Evolutionary conservation across 2,113 vertebrate species (phyloP).

Genomic region (Chamaea fasciata): DNA sequence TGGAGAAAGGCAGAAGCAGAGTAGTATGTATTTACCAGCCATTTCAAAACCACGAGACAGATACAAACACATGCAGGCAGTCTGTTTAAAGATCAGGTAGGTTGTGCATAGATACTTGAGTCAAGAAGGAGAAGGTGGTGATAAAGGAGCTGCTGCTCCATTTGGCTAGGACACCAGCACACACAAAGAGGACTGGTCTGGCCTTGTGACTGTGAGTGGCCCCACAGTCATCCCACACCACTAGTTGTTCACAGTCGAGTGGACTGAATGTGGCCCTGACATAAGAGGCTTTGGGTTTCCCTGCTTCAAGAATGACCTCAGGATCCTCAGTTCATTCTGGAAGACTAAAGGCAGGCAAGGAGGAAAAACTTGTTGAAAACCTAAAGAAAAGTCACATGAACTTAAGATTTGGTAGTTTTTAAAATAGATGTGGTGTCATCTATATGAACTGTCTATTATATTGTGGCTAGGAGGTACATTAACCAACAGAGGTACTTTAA

Average conservation of each 20-base stretch:
- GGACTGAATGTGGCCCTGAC: conserved; percentile 36
- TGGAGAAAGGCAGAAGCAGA: background rate
- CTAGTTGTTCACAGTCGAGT: conserved; percentile 20
- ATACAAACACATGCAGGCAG: background rate
- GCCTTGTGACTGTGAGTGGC: background rate
- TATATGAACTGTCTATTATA: background rate
- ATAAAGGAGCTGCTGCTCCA: background rate
- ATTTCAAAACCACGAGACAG: conserved; percentile 1
- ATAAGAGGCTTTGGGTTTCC: background rate
- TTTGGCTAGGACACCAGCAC: background rate
- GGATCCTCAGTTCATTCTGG: conserved; percentile 19
- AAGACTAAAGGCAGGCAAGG: background rate
- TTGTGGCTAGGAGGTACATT: background rate
- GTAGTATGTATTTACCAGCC: background rate
- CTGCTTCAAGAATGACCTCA: conserved; percentile 43
- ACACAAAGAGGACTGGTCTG: background rate
- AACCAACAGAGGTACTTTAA: background rate
- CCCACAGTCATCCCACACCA: background rate
- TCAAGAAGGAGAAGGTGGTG: conserved; percentile 2
- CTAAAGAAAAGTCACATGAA: background rate
- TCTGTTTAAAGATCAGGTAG: conserved; percentile 2
- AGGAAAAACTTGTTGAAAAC: background rate
- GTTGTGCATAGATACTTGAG: background rate
- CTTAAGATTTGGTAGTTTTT: background rate
- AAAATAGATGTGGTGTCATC: background rate